phyloP scores from a whole-genome alignment of 2,113 vertebrate species.

The Sylvilagus bachmani region DNA sequence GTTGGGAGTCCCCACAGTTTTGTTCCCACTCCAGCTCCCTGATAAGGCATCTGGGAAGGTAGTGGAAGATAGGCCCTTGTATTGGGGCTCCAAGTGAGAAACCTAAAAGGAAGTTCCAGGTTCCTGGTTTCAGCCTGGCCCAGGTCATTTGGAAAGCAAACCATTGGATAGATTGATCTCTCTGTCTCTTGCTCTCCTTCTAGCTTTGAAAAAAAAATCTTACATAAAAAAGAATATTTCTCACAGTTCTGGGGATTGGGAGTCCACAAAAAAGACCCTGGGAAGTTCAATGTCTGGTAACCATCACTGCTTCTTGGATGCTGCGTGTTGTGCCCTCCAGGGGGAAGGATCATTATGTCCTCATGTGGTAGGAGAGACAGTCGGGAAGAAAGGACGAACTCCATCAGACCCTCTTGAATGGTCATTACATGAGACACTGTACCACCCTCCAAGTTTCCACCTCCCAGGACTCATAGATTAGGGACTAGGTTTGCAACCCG shows the following conservation, averaged over 20 bases:
- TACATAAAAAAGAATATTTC: background rate
- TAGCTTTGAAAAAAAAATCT: no score
- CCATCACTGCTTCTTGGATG: background rate
- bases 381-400: background rate
- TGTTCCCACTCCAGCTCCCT: no score
- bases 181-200: no score
- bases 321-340: background rate
- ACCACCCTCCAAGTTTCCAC: background rate
- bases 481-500: background rate
- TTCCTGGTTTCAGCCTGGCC: no score
- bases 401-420: background rate
- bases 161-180: no score
- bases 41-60: no score
- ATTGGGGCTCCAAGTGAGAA: no score
- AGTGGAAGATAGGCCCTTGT: no score
- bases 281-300: background rate
- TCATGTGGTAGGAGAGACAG: background rate
- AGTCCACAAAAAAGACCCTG: background rate
- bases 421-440: background rate
- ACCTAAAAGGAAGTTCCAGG: no score
- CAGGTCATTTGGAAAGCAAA: no score
- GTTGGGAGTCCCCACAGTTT: no score
- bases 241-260: background rate
- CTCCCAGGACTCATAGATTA: background rate
- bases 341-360: background rate